Percentiles rank a stretch among this genome's conserved stretches.
These are phyloP conservation scores for Barypeithes pellucidus DNA, from an alignment of 2,888 invertebrate genomes.

Conservation along the genomic window DNA sequence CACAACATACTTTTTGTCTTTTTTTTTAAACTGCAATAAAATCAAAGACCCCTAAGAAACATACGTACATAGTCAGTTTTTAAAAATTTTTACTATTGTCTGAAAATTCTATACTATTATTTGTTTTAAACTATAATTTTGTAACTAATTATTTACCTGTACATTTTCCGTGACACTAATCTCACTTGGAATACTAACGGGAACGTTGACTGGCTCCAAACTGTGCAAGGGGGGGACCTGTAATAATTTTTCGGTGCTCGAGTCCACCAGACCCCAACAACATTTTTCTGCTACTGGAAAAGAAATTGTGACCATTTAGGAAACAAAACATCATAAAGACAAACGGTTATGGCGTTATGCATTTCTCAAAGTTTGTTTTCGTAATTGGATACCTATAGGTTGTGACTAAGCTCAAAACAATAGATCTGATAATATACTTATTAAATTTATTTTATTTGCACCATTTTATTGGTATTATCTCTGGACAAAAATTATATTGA, in stretches of 20 bases:
- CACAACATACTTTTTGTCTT: too few relatives aligned
- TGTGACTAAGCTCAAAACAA: conserved; percentile 5
- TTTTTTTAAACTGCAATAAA: too few relatives aligned
- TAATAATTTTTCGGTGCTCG: conserved; percentile 71
- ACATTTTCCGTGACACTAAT: conserved; percentile 64
- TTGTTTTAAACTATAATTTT: not conserved
- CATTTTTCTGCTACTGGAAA: conserved; percentile 66
- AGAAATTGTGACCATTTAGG: conserved; percentile 53
- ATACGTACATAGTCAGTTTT: too few relatives aligned
- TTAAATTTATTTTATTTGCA: too few relatives aligned
- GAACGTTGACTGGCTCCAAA: conserved; percentile 48
- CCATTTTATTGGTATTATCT: too few relatives aligned
- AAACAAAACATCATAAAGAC: conserved; percentile 53
- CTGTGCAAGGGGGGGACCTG: conserved; percentile 69
- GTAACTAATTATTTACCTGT: conserved; percentile 56
- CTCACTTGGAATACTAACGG: conserved; percentile 40
- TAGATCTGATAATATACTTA: not conserved
- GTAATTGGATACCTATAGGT: conserved; percentile 20
- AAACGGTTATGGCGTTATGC: conserved; percentile 32
- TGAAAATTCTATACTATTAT: too few relatives aligned
- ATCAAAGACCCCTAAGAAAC: too few relatives aligned
- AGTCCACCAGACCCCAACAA: conserved; percentile 72
- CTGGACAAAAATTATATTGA: too few relatives aligned
- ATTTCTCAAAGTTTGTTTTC: conserved; percentile 30
- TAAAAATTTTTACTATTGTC: too few relatives aligned